Conservation (phyloP, 2,888 invertebrate species). For the Nephrotoma flavescens region DNA sequence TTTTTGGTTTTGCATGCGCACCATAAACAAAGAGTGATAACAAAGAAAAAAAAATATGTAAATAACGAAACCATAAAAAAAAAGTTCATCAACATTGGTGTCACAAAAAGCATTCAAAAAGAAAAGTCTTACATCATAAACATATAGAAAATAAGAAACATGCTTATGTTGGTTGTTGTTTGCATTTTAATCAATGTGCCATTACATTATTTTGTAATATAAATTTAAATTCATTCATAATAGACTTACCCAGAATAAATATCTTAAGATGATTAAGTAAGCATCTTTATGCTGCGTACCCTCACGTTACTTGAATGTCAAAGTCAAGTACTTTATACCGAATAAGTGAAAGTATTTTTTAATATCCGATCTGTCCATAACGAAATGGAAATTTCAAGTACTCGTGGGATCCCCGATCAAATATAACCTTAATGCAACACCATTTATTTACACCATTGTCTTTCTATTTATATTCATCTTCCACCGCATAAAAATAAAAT, state of each 20-base stretch:
- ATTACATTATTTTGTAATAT: neutral
- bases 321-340: neutral
- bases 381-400: neutral
- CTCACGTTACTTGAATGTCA: neutral
- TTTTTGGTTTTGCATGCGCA: neutral
- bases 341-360: neutral
- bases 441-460: neutral
- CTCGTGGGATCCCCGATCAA: neutral
- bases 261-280: neutral
- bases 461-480: neutral
- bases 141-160: neutral
- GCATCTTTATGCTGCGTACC: neutral
- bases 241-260: neutral
- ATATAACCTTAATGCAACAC: neutral
- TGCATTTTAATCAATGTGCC: neutral
- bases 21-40: neutral
- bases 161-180: neutral
- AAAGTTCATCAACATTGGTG: neutral
- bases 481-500: neutral
- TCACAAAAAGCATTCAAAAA: neutral
- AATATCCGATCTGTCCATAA: neutral
- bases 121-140: neutral
- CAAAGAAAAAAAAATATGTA: neutral
- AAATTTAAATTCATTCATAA: neutral
- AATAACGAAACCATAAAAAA: neutral